A percentile compares a stretch with the other conserved stretches of the same genome.
These are phyloP conservation scores for Lutjanus erythropterus DNA, from an alignment of 2,113 vertebrate genomes.

Conservation along the genomic window DNA sequence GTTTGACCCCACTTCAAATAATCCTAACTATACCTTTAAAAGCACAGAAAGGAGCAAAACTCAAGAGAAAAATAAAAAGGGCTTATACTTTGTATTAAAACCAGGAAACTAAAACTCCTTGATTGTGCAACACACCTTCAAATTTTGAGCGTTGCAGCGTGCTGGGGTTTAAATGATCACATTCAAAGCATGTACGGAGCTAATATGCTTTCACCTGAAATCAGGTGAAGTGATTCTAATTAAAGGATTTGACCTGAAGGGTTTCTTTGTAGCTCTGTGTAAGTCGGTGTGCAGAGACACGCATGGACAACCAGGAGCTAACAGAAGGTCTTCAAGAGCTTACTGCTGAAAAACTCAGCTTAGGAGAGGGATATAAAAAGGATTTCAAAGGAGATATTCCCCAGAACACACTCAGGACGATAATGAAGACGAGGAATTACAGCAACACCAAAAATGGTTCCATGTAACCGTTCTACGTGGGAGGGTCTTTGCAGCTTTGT, in stretches of 20 bases:
- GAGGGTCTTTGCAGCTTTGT: conserved; percentile 12
- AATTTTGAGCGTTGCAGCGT: neutral
- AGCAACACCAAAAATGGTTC: conserved; percentile 18
- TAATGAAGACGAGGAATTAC: conserved; percentile 53
- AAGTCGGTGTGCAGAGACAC: conserved; percentile 5
- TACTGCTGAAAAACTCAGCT: conserved; percentile 34
- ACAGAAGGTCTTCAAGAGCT: conserved; percentile 34
- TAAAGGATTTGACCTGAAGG: conserved; percentile 37
- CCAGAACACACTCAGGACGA: conserved; percentile 39
- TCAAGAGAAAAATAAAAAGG: neutral
- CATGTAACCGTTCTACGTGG: neutral
- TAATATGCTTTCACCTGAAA: conserved; percentile 46
- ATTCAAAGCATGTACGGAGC: conserved; percentile 35
- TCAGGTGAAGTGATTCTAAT: conserved; percentile 52
- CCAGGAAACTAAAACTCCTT: neutral
- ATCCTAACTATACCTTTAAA: too few species aligned
- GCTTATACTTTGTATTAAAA: neutral
- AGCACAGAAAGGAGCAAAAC: neutral
- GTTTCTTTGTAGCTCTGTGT: conserved; percentile 35
- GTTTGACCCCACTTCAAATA: too few species aligned
- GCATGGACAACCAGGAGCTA: conserved; percentile 28
- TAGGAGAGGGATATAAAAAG: conserved; percentile 49
- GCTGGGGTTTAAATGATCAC: conserved; percentile 21
- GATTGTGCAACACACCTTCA: conserved; percentile 7
- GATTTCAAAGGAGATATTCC: conserved; percentile 54